phyloP scores from a whole-genome alignment of 1,140 invertebrate species.

The Pararge aegeria region DNA sequence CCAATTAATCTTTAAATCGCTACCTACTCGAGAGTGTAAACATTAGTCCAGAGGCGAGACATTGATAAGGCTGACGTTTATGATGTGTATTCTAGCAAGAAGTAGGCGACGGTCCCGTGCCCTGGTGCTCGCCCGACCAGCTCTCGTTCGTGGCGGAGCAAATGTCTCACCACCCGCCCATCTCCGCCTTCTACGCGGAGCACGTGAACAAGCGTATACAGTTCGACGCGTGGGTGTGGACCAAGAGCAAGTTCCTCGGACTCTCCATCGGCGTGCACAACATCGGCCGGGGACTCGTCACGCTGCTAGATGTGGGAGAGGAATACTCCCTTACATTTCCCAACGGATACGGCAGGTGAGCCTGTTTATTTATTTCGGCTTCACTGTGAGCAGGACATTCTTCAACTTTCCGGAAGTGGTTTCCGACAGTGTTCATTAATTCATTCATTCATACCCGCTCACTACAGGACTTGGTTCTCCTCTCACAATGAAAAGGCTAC shows the following conservation, averaged over 20 bases:
- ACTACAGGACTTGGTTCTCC: too few relatives aligned
- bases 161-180: slow-evolving; percentile 99
- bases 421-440: too few relatives aligned
- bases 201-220: slow-evolving; percentile 93
- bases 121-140: slow-evolving; percentile 90
- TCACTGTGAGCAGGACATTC: too few relatives aligned
- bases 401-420: too few relatives aligned
- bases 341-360: slow-evolving; percentile 94
- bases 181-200: slow-evolving; percentile 98
- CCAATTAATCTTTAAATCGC: too few relatives aligned
- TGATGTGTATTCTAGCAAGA: slow-evolving; percentile 45
- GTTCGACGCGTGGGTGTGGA: slow-evolving; percentile 97
- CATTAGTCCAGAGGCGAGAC: too few relatives aligned
- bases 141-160: slow-evolving; percentile 97
- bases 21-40: too few relatives aligned
- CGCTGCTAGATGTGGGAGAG: slow-evolving; percentile 90
- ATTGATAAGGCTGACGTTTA: too few relatives aligned
- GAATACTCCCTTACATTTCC: slow-evolving; percentile 97
- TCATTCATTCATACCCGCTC: too few relatives aligned
- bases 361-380: too few relatives aligned
- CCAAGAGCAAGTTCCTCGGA: slow-evolving; percentile 98
- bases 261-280: slow-evolving; percentile 96
- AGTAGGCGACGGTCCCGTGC: slow-evolving; percentile 88
- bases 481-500: too few relatives aligned
- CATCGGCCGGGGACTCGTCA: slow-evolving; percentile 90